These are phyloP conservation scores for Ariopsis seemanni DNA, from an alignment of 2,113 vertebrate genomes.

Conservation along the genomic window DNA sequence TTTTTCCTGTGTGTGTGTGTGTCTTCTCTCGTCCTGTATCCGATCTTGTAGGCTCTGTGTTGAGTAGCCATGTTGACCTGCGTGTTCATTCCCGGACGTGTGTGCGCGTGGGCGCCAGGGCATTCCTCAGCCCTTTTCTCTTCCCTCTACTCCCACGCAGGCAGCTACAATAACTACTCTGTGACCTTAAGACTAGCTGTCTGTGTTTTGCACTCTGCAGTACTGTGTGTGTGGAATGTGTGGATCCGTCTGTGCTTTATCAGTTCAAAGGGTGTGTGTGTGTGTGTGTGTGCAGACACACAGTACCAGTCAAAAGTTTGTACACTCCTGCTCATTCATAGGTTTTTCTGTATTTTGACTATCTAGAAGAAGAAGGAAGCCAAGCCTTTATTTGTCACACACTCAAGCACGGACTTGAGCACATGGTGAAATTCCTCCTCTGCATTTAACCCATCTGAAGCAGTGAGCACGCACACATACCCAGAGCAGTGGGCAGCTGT, in stretches of 20 bases:
- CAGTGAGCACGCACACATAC: too few relatives aligned
- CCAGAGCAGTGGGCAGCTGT: too few relatives aligned
- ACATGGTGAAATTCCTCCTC: too few relatives aligned
- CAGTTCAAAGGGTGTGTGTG: not conserved
- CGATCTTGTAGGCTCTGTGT: conserved; percentile 7
- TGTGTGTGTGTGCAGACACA: too few relatives aligned
- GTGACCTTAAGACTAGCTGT: conserved; percentile 17
- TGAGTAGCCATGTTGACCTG: conserved; percentile 19
- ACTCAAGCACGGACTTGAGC: too few relatives aligned
- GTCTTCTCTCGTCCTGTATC: not conserved
- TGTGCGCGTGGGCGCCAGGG: conserved; percentile 16
- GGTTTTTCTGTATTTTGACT: too few relatives aligned
- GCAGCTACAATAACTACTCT: conserved; percentile 10
- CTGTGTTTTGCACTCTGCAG: not conserved
- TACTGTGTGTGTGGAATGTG: not conserved
- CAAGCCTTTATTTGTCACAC: too few relatives aligned
- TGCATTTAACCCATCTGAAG: too few relatives aligned
- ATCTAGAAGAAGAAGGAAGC: too few relatives aligned
- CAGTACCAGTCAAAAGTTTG: too few relatives aligned
- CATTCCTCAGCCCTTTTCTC: conserved; percentile 31
- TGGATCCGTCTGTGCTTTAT: not conserved
- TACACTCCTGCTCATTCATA: too few relatives aligned
- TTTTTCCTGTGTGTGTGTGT: not conserved
- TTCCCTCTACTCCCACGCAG: not conserved
- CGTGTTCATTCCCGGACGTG: conserved; percentile 1